phyloP scores from a whole-genome alignment of 2,113 vertebrate genomes.

The Grammatotria lemairii region DNA sequence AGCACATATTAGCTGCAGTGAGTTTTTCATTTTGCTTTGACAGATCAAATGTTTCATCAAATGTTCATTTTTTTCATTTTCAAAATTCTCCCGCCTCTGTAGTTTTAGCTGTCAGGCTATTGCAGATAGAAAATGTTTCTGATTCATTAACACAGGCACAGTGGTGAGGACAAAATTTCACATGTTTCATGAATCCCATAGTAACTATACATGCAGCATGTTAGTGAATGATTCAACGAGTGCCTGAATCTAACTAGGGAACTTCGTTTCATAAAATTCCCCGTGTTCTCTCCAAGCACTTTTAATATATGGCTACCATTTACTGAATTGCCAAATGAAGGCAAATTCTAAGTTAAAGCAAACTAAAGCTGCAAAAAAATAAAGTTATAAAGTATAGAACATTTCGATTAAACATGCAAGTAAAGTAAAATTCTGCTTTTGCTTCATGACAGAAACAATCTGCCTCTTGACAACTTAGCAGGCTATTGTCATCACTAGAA shows the following conservation, averaged over 20 bases:
- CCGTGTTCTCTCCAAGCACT: background rate
- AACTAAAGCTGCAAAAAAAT: background rate
- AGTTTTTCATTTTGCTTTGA: background rate
- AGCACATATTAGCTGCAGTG: background rate
- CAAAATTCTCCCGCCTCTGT: background rate
- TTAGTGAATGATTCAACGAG: background rate
- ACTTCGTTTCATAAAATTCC: background rate
- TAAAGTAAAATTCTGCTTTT: background rate
- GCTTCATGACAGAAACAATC: background rate
- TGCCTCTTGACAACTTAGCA: background rate
- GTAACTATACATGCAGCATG: background rate
- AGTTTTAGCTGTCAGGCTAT: background rate
- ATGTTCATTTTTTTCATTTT: background rate
- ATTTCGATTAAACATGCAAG: background rate
- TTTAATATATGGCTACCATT: background rate
- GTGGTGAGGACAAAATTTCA: background rate
- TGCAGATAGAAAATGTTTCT: background rate
- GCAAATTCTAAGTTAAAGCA: background rate
- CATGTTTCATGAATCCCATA: background rate
- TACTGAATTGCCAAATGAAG: background rate
- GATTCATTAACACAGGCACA: background rate
- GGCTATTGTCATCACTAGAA: background rate
- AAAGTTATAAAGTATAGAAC: background rate
- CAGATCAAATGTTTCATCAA: background rate
- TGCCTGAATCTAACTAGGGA: background rate